These are phyloP conservation scores for Eulemur rufifrons DNA, from an alignment of 2,113 vertebrate species.

Conservation along the genomic window DNA sequence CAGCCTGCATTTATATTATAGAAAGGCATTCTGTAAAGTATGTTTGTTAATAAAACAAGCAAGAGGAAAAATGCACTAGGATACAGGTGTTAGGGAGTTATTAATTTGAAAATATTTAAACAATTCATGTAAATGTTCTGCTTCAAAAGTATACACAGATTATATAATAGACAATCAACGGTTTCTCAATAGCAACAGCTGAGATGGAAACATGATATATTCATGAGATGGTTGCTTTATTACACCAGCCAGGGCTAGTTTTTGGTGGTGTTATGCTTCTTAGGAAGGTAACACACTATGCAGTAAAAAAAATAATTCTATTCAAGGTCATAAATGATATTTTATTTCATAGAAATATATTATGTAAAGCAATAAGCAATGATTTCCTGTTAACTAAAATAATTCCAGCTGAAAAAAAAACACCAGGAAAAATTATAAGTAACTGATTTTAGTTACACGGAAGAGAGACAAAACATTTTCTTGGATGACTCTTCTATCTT, in stretches of 20 bases:
- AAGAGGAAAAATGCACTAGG: neutral
- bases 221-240: constrained; percentile 5
- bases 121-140: constrained; percentile 38
- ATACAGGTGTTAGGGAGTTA: constrained; percentile 5
- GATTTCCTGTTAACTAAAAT: constrained; percentile 18
- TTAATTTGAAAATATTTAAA: constrained; percentile 56
- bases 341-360: constrained; percentile 17
- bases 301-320: neutral
- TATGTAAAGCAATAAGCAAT: constrained; percentile 9
- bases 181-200: constrained; percentile 25
- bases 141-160: neutral
- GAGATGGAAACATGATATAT: constrained; percentile 36
- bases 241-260: neutral
- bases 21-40: constrained; percentile 4
- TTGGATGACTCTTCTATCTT: neutral
- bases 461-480: neutral
- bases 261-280: neutral
- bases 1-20: constrained; percentile 6
- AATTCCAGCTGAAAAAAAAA: neutral
- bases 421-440: neutral
- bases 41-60: constrained; percentile 55
- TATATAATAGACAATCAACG: neutral
- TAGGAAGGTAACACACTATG: neutral
- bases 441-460: constrained; percentile 18
- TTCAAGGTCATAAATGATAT: constrained; percentile 26